phyloP scores from a whole-genome alignment of 64 coral and sea anemone genomes.

The Porites australiensis region DNA sequence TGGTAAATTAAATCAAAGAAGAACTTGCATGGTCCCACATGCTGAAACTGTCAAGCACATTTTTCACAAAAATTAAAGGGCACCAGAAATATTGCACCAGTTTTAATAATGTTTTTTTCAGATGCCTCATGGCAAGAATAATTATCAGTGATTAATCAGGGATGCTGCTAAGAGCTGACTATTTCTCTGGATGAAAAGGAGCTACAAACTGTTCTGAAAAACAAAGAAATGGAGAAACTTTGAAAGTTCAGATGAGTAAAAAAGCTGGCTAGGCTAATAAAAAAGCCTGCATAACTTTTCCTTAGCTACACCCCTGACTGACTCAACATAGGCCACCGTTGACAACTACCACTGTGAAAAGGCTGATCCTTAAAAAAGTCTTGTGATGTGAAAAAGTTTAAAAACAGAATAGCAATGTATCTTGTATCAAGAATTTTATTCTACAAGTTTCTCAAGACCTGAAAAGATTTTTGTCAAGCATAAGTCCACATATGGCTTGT shows the following conservation, averaged over 20 bases:
- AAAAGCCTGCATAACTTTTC: too few species aligned
- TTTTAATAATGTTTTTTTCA: not conserved
- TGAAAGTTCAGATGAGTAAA: too few species aligned
- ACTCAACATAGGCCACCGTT: not conserved
- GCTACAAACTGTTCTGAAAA: too few species aligned
- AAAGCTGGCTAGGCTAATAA: too few species aligned
- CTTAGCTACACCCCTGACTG: too few species aligned
- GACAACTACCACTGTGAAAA: not conserved
- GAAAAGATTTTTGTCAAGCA: not conserved
- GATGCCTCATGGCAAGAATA: not conserved
- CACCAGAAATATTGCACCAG: constrained; percentile 6
- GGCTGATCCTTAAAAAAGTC: too few species aligned
- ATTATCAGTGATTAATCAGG: not conserved
- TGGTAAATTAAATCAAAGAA: not conserved
- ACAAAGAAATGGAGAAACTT: too few species aligned
- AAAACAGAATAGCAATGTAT: too few species aligned
- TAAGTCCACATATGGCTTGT: not conserved
- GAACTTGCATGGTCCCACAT: not conserved
- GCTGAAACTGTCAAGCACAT: not conserved
- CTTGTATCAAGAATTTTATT: not conserved
- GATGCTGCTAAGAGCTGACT: not conserved
- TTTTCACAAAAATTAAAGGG: not conserved
- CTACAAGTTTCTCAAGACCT: not conserved
- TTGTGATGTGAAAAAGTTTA: too few species aligned
- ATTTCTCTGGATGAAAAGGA: too few species aligned